phyloP scores from a whole-genome alignment of 2,113 vertebrate genomes.

The Dissostichus mawsoni region DNA sequence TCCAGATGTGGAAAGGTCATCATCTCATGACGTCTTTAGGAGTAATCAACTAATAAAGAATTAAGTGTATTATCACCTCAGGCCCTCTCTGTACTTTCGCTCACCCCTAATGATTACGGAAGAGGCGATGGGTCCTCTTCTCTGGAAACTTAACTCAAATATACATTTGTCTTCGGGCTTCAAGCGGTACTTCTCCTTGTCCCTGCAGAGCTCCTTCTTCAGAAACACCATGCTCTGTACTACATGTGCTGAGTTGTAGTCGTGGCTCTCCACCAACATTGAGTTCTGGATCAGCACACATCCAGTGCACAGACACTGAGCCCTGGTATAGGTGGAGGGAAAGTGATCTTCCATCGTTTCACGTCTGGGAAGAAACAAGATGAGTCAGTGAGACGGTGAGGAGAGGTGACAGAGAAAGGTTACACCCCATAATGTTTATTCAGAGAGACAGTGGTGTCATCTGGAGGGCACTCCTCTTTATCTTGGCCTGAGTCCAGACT shows the following conservation, averaged over 20 bases:
- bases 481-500: not conserved
- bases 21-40: no score
- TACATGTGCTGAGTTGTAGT: slow-evolving; percentile 84
- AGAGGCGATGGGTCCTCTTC: no score
- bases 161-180: not conserved
- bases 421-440: not conserved
- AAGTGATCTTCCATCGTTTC: slow-evolving; percentile 73
- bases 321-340: slow-evolving; percentile 83
- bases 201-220: slow-evolving; percentile 71
- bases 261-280: slow-evolving; percentile 52
- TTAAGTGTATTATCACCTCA: no score
- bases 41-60: no score
- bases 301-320: slow-evolving; percentile 87
- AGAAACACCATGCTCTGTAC: slow-evolving; percentile 85
- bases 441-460: no score
- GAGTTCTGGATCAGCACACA: slow-evolving; percentile 81
- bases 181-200: slow-evolving; percentile 59
- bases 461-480: not conserved
- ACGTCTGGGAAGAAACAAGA: slow-evolving; percentile 66
- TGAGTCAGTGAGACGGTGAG: not conserved
- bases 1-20: no score
- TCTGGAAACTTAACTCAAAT: no score
- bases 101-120: not conserved
- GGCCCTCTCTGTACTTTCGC: no score
- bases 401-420: not conserved